Percentiles rank a stretch among this genome's conserved stretches.
These are phyloP conservation scores for Drosophila falleni DNA, from an alignment of 2,888 invertebrate genomes.

Conservation along the genomic window DNA sequence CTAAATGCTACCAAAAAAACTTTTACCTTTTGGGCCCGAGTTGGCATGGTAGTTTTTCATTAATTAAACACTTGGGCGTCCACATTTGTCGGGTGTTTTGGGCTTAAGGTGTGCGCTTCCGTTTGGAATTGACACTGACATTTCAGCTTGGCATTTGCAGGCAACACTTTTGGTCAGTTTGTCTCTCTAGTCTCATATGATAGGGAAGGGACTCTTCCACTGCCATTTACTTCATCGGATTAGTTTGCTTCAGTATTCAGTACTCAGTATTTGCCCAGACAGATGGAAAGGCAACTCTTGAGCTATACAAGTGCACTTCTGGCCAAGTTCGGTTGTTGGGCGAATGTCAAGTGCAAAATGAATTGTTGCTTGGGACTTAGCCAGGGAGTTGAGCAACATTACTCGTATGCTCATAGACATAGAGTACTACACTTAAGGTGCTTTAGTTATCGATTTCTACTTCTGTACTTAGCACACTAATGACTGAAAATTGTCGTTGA, in stretches of 20 bases:
- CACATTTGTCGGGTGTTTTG: conserved; percentile 39
- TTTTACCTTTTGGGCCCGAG: conserved; percentile 32
- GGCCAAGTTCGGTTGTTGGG: conserved; percentile 16
- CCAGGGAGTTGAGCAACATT: conserved; percentile 21
- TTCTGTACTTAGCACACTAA: conserved; percentile 44
- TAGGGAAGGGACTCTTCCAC: neutral
- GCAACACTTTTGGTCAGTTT: conserved; percentile 28
- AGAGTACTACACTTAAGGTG: conserved; percentile 7
- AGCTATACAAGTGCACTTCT: conserved; percentile 33
- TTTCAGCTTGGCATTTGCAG: conserved; percentile 8
- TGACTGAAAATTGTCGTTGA: conserved; percentile 60
- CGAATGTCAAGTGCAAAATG: conserved; percentile 50
- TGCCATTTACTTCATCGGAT: conserved; percentile 48
- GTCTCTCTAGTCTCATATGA: neutral
- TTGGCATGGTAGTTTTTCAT: conserved; percentile 53
- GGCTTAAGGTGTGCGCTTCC: conserved; percentile 1
- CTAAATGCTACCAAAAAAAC: conserved; percentile 57
- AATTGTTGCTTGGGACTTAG: conserved; percentile 50
- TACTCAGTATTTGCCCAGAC: conserved; percentile 36
- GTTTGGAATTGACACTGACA: conserved; percentile 29
- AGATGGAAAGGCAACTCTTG: conserved; percentile 26
- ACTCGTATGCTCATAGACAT: neutral
- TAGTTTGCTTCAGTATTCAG: conserved; percentile 53
- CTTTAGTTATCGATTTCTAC: conserved; percentile 62
- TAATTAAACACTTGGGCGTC: conserved; percentile 61